These are phyloP conservation scores for Hippopotamus amphibius DNA, from an alignment of 2,113 vertebrate species.

Conservation along the genomic window DNA sequence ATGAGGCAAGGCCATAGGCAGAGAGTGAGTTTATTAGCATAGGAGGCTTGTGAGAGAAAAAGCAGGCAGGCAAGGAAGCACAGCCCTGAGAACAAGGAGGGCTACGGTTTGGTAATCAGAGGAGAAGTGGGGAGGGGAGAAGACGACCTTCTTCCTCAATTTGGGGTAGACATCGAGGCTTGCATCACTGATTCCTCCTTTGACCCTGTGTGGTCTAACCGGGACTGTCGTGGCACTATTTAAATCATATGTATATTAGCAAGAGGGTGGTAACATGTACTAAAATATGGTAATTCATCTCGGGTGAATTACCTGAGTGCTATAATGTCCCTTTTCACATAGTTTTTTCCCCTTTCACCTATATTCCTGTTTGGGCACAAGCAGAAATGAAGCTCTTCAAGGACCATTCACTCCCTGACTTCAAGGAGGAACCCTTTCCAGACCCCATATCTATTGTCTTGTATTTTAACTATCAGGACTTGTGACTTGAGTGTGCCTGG, in stretches of 20 bases:
- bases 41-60: too few relatives aligned
- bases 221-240: neutral
- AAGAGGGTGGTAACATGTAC: neutral
- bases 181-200: too few relatives aligned
- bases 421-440: neutral
- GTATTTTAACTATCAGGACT: neutral
- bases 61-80: too few relatives aligned
- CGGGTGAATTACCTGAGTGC: neutral
- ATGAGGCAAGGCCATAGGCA: too few relatives aligned
- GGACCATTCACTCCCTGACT: neutral
- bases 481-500: neutral
- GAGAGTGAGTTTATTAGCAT: too few relatives aligned
- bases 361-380: neutral
- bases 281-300: neutral
- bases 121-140: too few relatives aligned
- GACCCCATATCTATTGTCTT: neutral
- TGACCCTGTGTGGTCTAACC: too few relatives aligned
- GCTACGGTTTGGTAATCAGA: too few relatives aligned
- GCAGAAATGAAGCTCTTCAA: neutral
- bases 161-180: too few relatives aligned
- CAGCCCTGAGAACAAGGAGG: too few relatives aligned
- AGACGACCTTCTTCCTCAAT: too few relatives aligned
- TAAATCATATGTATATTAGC: neutral
- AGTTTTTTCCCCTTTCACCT: neutral
- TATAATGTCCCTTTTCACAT: neutral